Base-by-base conservation (phyloP, 2,888 invertebrate species). In the Eurytoma adleriae region DNA sequence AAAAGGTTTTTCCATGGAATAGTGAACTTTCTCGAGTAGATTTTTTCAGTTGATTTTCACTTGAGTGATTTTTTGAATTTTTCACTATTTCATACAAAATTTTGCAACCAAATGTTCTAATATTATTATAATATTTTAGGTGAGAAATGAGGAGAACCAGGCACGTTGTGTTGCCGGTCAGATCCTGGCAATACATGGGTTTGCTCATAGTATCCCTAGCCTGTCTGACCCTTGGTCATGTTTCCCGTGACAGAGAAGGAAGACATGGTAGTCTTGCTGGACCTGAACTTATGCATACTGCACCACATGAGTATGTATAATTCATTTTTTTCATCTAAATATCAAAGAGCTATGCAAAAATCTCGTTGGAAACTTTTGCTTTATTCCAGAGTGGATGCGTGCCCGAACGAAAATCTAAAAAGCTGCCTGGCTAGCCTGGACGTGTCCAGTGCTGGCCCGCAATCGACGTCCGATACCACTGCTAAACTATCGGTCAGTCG, bases 131-230 rank as follows among this genome's bases (percentile, higher is more conserved):
- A 40, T 40, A 4, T 40, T 40, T 40, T 4, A 40, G 14, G 12
- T 56, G 0, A 40, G 86, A 81, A 18, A 90, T 90, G 90, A 80
- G 89, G 67, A 87, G 88, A 79, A 89, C 88, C 4, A 85, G 89
- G 30, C 86, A 89, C 85, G 84, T 89, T 10, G 88, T 88, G 10
- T 80, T 90, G 79, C 90, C 90, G 10, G 89, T 90, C 5, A 85
- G 85, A 76, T 89, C 90, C 3, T 90, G 89, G 90, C 89, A 88
- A 72, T 89, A 89, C 77, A 84, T 88, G 27, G 90, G 90, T 0
- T 83, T 90, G 3, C 83, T 90, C 82, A 82, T 89, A 20, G 88
- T 90, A 18, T 90, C 90, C 14, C 84, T 90, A 4, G 89, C 89
- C 18, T 90, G 90, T 62, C 80, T 89, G 48, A 90, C 90, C 0